Percentiles rank a stretch among this genome's conserved stretches.
Conservation (phyloP, 2,113 vertebrate genomes). For the Pelobates fuscus region DNA sequence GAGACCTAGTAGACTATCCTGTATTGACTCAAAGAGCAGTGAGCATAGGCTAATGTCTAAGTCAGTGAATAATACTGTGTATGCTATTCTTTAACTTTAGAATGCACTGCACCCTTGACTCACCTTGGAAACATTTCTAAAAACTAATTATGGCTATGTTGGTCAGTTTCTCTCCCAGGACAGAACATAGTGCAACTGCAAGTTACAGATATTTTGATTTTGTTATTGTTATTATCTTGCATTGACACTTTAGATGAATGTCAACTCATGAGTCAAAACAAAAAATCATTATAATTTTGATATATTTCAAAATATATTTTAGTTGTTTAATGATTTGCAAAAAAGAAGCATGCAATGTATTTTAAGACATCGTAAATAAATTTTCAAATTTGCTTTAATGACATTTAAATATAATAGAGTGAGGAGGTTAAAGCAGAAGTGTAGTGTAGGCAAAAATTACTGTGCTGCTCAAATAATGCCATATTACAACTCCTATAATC, state of each 20-base stretch:
- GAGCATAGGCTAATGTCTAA: constrained; percentile 21
- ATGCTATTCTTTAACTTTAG: background rate
- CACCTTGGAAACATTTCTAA: constrained; percentile 16
- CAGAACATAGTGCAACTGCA: background rate
- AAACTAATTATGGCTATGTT: constrained; percentile 21
- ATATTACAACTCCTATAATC: too few relatives aligned
- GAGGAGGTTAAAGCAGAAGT: too few relatives aligned
- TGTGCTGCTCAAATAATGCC: too few relatives aligned
- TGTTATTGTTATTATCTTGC: constrained; percentile 10
- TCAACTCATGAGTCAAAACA: background rate
- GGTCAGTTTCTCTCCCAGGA: constrained; percentile 6
- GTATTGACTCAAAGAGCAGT: constrained; percentile 32
- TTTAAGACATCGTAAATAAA: too few relatives aligned
- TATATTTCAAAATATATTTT: too few relatives aligned
- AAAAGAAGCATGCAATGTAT: too few relatives aligned
- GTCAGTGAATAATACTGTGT: constrained; percentile 19
- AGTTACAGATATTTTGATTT: background rate
- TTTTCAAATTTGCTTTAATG: too few relatives aligned
- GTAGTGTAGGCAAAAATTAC: too few relatives aligned
- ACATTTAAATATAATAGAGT: too few relatives aligned
- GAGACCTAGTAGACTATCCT: constrained; percentile 36
- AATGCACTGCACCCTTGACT: constrained; percentile 30
- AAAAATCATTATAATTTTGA: too few relatives aligned
- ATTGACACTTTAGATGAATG: constrained; percentile 17
- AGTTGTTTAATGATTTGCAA: too few relatives aligned